These are phyloP conservation scores for Epinephelus malabaricus DNA, from an alignment of 2,797 vertebrate species.

Conservation along the genomic window DNA sequence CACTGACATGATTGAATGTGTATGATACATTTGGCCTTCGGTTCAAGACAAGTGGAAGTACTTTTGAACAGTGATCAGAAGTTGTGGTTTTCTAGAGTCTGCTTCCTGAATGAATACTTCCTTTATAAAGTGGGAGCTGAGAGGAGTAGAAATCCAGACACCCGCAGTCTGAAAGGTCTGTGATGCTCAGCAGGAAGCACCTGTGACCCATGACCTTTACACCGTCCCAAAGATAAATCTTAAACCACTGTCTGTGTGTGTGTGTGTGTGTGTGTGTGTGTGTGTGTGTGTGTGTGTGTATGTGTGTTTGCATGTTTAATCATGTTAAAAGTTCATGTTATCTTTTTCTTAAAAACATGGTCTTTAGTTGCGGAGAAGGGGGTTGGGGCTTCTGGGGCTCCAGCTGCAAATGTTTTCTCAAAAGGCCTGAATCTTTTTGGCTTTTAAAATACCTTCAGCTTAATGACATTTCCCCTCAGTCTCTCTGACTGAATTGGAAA, in stretches of 20 bases:
- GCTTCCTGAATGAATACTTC: conserved; percentile 58
- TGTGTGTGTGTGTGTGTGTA: not conserved
- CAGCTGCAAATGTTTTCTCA: too few relatives aligned
- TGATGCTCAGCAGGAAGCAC: conserved; percentile 67
- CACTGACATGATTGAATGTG: conserved; percentile 22
- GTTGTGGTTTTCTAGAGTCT: conserved; percentile 41
- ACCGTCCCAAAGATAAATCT: conserved; percentile 43
- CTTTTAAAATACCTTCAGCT: too few relatives aligned
- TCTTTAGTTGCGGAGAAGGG: not conserved
- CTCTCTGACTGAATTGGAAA: too few relatives aligned
- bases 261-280: not conserved
- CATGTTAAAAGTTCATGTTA: not conserved
- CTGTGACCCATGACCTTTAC: conserved; percentile 63
- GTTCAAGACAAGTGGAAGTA: conserved; percentile 29
- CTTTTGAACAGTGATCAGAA: conserved; percentile 40
- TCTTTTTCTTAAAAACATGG: not conserved
- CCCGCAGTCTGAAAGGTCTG: conserved; percentile 47
- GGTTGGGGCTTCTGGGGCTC: too few relatives aligned
- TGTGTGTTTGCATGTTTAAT: not conserved
- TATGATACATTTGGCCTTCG: conserved; percentile 30
- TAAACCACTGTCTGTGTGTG: conserved; percentile 4
- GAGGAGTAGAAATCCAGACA: conserved; percentile 73
- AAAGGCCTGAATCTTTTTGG: too few relatives aligned
- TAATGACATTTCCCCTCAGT: too few relatives aligned
- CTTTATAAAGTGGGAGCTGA: conserved; percentile 39